phyloP scores from a whole-genome alignment of 1,140 invertebrate genomes.

The Camponotus floridanus region DNA sequence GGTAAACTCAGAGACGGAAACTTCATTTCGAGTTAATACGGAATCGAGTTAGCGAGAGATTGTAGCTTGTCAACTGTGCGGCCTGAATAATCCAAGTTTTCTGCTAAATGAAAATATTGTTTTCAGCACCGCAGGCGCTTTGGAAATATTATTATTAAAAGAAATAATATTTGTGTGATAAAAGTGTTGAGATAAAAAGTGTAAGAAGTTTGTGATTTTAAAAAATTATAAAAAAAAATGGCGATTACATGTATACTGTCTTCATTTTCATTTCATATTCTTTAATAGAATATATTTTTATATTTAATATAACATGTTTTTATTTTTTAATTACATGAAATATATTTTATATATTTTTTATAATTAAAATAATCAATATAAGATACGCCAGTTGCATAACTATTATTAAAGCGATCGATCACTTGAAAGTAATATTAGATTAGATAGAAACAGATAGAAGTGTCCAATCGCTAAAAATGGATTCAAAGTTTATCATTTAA shows the following conservation, averaged over 20 bases:
- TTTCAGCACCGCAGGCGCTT: not conserved
- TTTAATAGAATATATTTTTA: not conserved
- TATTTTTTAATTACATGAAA: not conserved
- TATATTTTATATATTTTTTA: too few relatives aligned
- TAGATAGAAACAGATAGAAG: not conserved
- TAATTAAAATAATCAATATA: not conserved
- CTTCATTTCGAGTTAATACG: slow-evolving; percentile 53
- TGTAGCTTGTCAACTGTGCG: slow-evolving; percentile 31
- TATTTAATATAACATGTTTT: not conserved
- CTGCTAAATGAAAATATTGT: slow-evolving; percentile 15
- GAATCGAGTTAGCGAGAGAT: slow-evolving; percentile 50
- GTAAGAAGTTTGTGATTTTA: not conserved
- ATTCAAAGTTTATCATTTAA: not conserved
- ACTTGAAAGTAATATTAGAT: not conserved
- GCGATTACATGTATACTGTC: not conserved
- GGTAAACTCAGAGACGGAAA: slow-evolving; percentile 52
- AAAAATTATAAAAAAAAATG: not conserved
- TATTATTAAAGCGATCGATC: not conserved
- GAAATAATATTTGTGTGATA: not conserved
- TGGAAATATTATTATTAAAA: not conserved
- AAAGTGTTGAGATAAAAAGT: not conserved
- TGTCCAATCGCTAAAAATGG: not conserved
- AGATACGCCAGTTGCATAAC: not conserved
- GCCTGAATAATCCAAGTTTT: slow-evolving; percentile 20
- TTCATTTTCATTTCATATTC: not conserved